phyloP scores from a whole-genome alignment of 2,888 invertebrate species.

The Temnothorax rugatulus region DNA sequence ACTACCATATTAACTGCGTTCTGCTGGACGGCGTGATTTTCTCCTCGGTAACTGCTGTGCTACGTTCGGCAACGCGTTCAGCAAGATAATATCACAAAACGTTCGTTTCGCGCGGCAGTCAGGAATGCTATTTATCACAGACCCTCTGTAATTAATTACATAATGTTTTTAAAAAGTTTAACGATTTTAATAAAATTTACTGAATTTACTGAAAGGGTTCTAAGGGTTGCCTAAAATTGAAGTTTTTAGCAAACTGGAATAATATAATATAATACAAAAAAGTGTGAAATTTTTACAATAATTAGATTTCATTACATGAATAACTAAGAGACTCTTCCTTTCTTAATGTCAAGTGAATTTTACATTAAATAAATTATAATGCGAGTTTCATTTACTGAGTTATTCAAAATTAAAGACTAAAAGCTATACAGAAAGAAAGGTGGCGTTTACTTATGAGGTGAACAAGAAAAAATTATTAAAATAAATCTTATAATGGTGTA shows the following conservation, averaged over 20 bases:
- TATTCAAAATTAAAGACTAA: not conserved
- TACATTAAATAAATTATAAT: not conserved
- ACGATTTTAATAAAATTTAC: not conserved
- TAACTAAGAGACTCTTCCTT: not conserved
- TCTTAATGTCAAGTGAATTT: not conserved
- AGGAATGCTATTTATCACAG: not conserved
- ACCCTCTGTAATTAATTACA: not conserved
- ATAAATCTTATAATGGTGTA: conserved; percentile 33
- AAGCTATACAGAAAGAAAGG: not conserved
- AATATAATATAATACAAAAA: not conserved
- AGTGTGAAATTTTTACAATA: not conserved
- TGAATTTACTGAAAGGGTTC: not conserved
- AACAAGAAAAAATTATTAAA: conserved; percentile 15
- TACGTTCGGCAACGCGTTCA: conserved; percentile 1
- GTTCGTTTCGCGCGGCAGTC: not conserved
- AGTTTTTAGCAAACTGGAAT: not conserved
- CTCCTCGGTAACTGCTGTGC: conserved; percentile 25
- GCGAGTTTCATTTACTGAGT: not conserved
- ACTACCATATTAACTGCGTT: conserved; percentile 34
- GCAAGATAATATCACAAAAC: conserved; percentile 9
- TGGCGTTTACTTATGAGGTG: not conserved
- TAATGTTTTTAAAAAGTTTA: not conserved
- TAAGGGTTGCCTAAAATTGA: not conserved
- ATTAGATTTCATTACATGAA: not conserved
- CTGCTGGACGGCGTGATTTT: conserved; percentile 19